Base-by-base conservation (phyloP, 1,140 invertebrate genomes). In the Globodera rostochiensis region DNA sequence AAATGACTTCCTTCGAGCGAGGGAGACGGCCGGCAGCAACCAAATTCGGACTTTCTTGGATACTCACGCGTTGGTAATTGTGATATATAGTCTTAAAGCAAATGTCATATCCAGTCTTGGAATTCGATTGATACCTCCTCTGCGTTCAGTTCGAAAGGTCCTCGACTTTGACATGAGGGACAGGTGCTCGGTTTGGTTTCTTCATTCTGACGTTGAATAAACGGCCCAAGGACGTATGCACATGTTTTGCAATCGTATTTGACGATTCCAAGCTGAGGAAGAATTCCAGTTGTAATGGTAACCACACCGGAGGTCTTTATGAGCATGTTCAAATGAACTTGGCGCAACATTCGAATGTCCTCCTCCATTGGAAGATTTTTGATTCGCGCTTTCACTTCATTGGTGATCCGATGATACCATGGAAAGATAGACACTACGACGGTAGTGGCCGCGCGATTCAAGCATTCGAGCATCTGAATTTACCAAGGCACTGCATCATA, bases 161-260 rank as follows among this genome's bases (percentile, higher is more conserved):
- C 97, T 80, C 92, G 92, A 89, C 95, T 96, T 90, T 99, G 97
- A 93, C 98, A 99, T 86, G 98, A 96, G 0, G 97, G 96, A 92
- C 98, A 99, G 1, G 94, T 94, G 1, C 94, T 95, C 3, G 97
- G 97, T 88, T 96, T 96, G 0, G 98, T 94, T 92, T 99, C 98
- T 15, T 93, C 91, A 87, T 94, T 94, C 90, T 98, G 95, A 0
- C 93, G 93, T 91, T 99, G 97, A 46, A 95, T 93, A 91, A 97
- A 98, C 0, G 98, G 98, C 6, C 98, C 98, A 71, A 99, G 91
- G 49, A 98, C 92, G 90, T 95, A 97, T 57, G 94, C 94, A 91
- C 98, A 99, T 89, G 96, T 95, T 82, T 94, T 94, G 92, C 98
- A 99, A 90, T 99, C 96, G 90, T 96, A 99, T 90, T 98, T 98